A percentile compares a stretch with the other conserved stretches of the same genome.
phyloP scores from a whole-genome alignment of 2,888 invertebrate species.

The Brachyptera risi region DNA sequence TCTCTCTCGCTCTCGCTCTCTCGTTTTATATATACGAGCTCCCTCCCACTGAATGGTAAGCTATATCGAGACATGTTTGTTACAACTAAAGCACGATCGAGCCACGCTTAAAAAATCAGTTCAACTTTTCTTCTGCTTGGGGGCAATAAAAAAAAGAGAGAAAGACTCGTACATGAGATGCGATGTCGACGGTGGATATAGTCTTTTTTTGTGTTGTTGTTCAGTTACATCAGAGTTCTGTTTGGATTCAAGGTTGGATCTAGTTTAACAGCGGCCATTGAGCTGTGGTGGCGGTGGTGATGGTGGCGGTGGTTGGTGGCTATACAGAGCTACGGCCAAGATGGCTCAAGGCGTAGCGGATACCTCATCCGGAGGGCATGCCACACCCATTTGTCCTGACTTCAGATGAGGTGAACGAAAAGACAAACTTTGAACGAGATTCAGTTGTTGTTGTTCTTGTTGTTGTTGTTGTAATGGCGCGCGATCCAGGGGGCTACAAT shows the following conservation, averaged over 20 bases:
- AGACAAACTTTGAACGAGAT: slow-evolving; percentile 10
- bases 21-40: too few relatives aligned
- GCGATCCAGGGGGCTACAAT: too few relatives aligned
- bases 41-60: neutral
- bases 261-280: slow-evolving; percentile 21
- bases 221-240: slow-evolving; percentile 11
- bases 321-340: slow-evolving; percentile 3
- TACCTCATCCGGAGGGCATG: slow-evolving; percentile 13
- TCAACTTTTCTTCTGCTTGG: slow-evolving; percentile 9
- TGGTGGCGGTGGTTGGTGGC: neutral
- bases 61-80: slow-evolving; percentile 7
- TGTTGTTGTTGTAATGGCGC: too few relatives aligned
- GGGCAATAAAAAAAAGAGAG: slow-evolving; percentile 1
- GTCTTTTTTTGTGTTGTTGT: slow-evolving; percentile 1
- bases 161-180: slow-evolving; percentile 13
- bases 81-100: slow-evolving; percentile 16
- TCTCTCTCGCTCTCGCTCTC: neutral
- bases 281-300: slow-evolving; percentile 3
- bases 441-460: too few relatives aligned
- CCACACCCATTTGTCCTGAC: slow-evolving; percentile 22
- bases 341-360: slow-evolving; percentile 17
- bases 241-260: slow-evolving; percentile 19
- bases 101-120: slow-evolving; percentile 18
- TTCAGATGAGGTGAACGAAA: neutral
- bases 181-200: slow-evolving; percentile 14